Conservation (phyloP, 2,113 vertebrate genomes). For the Pristiophorus japonicus region DNA sequence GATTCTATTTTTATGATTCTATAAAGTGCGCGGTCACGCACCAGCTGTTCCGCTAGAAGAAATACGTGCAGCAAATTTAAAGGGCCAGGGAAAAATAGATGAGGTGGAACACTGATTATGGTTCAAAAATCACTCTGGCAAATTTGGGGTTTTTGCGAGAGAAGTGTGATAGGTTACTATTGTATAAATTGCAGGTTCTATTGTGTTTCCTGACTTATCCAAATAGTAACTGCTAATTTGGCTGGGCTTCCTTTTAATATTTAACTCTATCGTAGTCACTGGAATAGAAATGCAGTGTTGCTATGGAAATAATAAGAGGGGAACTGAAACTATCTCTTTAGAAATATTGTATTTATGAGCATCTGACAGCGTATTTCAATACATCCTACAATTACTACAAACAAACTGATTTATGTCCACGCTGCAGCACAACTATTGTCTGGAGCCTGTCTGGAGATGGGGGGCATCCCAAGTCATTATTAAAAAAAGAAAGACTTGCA, state of each 20-base stretch:
- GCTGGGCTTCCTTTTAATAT: background rate
- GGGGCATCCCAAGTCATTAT: background rate
- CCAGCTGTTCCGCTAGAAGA: too few relatives aligned
- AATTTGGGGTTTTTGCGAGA: background rate
- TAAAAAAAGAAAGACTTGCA: background rate
- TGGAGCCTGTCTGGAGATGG: background rate
- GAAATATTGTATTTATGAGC: background rate
- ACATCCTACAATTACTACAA: background rate
- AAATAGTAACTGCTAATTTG: background rate
- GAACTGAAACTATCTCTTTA: constrained; percentile 10
- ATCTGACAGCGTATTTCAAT: background rate
- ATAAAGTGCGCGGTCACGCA: too few relatives aligned
- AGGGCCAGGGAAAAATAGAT: too few relatives aligned
- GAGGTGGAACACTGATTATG: too few relatives aligned
- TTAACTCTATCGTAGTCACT: background rate
- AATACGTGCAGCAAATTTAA: too few relatives aligned
- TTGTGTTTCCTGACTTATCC: constrained; percentile 20
- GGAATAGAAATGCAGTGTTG: constrained; percentile 16
- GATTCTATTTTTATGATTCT: too few relatives aligned
- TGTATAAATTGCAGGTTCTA: background rate
- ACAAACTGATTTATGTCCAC: background rate
- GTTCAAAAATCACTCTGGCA: background rate
- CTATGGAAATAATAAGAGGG: constrained; percentile 24
- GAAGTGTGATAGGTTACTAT: background rate
- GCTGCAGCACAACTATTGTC: background rate